Evolutionary conservation across 2,888 invertebrate species (phyloP).

Genomic region (Zygothrica quintamaculata): DNA sequence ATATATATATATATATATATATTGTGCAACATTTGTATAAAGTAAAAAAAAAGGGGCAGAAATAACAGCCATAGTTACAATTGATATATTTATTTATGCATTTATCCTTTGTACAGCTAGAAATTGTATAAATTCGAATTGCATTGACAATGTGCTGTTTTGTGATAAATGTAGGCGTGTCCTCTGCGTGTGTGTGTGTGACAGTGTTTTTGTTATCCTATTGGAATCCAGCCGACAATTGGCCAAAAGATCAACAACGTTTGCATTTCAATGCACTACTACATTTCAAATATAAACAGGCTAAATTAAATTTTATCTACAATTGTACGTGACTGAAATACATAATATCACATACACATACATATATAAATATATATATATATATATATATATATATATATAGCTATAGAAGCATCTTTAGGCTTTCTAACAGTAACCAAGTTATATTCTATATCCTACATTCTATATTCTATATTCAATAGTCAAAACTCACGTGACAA

Average conservation of each 20-base stretch:
- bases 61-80: slow-evolving; percentile 11
- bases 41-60: slow-evolving; percentile 5
- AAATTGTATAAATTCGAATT: slow-evolving; percentile 54
- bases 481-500: slow-evolving; percentile 52
- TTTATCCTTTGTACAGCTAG: slow-evolving; percentile 25
- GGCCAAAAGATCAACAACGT: slow-evolving; percentile 52
- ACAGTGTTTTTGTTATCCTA: slow-evolving; percentile 8
- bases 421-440: slow-evolving; percentile 8
- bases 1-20: too few species aligned
- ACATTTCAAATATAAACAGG: slow-evolving; percentile 66
- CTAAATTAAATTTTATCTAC: slow-evolving; percentile 70
- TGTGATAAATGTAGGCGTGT: neutral
- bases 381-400: too few species aligned
- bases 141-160: slow-evolving; percentile 40
- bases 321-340: slow-evolving; percentile 56
- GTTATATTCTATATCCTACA: slow-evolving; percentile 26
- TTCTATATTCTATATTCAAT: slow-evolving; percentile 24
- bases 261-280: slow-evolving; percentile 54
- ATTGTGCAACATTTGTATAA: slow-evolving; percentile 18
- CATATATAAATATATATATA: neutral
- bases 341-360: slow-evolving; percentile 17
- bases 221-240: slow-evolving; percentile 52
- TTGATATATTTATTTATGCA: slow-evolving; percentile 52
- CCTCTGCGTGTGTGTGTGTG: too few species aligned
- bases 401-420: neutral